Percentiles rank a stretch among this genome's conserved stretches.
These are phyloP conservation scores for Papilio xuthus DNA, from an alignment of 1,140 invertebrate genomes.

Conservation along the genomic window DNA sequence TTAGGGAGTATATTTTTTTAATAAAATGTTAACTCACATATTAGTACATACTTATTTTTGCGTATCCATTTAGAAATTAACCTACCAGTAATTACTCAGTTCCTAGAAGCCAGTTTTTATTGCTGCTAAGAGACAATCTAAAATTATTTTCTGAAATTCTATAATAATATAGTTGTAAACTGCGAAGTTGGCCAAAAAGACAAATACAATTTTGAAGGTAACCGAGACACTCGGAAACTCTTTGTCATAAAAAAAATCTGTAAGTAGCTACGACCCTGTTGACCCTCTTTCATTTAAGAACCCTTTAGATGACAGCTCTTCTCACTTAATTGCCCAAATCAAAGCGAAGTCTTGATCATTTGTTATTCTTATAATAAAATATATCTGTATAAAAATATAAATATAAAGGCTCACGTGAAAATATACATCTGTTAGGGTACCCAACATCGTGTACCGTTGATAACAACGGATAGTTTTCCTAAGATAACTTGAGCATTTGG, in stretches of 20 bases:
- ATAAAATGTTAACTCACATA: too few species aligned
- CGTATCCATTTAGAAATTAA: not conserved
- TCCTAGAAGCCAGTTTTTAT: not conserved
- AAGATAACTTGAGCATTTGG: too few species aligned
- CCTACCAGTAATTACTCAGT: not conserved
- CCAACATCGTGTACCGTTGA: too few species aligned
- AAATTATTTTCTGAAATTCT: not conserved
- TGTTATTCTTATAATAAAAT: not conserved
- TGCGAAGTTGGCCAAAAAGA: not conserved
- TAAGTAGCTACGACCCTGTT: slow-evolving; percentile 22
- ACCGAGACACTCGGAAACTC: not conserved
- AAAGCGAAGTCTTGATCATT: slow-evolving; percentile 29
- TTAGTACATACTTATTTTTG: too few species aligned
- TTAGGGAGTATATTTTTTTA: too few species aligned
- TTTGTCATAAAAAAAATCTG: slow-evolving; percentile 8
- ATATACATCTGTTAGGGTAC: too few species aligned
- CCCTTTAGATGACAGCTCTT: slow-evolving; percentile 12
- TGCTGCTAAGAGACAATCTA: not conserved
- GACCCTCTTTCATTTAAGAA: slow-evolving; percentile 29
- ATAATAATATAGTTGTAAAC: not conserved
- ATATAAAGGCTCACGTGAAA: too few species aligned
- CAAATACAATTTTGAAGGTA: slow-evolving; percentile 18
- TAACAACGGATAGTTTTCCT: too few species aligned
- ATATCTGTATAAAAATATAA: not conserved
- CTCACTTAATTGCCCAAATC: slow-evolving; percentile 40